These are phyloP conservation scores for Xyrichtys novacula DNA, from an alignment of 2,797 vertebrate species.

Conservation along the genomic window DNA sequence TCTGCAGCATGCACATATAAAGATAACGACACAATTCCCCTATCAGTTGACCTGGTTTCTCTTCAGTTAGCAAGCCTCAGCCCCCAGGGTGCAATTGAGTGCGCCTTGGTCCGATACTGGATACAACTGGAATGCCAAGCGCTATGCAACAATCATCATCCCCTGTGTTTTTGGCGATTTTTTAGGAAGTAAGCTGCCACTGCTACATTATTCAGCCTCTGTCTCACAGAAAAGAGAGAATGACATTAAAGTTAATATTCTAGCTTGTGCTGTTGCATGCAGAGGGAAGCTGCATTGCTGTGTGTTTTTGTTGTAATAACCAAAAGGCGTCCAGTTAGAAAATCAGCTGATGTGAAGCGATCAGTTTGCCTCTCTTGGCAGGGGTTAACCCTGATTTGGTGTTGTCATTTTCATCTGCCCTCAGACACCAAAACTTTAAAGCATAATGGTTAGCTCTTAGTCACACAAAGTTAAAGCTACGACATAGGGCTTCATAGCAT, in stretches of 20 bases:
- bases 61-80: slow-evolving; percentile 71
- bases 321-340: slow-evolving; percentile 18
- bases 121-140: slow-evolving; percentile 70
- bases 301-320: slow-evolving; percentile 37
- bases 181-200: slow-evolving; percentile 66
- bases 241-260: slow-evolving; percentile 74
- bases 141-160: slow-evolving; percentile 72
- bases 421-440: no score
- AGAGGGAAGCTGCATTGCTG: slow-evolving; percentile 46
- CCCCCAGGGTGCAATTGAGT: slow-evolving; percentile 80
- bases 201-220: slow-evolving; percentile 69
- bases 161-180: slow-evolving; percentile 71
- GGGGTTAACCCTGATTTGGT: slow-evolving; percentile 52
- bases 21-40: slow-evolving; percentile 80
- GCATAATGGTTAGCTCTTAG: no score
- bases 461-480: no score
- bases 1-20: slow-evolving; percentile 70
- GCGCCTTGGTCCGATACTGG: slow-evolving; percentile 71
- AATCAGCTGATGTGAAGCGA: slow-evolving; percentile 36
- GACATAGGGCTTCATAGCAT: no score
- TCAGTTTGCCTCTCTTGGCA: slow-evolving; percentile 55
- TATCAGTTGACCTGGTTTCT: slow-evolving; percentile 80
- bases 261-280: slow-evolving; percentile 56
- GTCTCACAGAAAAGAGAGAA: slow-evolving; percentile 69
- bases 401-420: no score